Evolutionary conservation across 2,888 invertebrate genomes (phyloP).

Genomic region (Pilophorus perplexus): DNA sequence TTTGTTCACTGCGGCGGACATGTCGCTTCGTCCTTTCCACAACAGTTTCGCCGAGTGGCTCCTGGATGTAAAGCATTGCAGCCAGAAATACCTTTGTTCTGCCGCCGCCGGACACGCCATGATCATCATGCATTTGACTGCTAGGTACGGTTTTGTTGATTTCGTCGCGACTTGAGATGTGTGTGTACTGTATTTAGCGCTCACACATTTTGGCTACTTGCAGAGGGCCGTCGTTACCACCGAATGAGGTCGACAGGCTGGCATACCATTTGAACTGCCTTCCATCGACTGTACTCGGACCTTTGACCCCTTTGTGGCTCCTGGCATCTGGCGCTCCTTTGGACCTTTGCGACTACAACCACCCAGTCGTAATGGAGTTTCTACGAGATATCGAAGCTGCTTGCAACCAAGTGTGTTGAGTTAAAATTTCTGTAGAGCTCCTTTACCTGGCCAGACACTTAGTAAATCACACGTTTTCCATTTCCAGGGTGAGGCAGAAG

Average conservation of each 20-base stretch:
- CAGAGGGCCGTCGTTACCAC: slow-evolving; percentile 50
- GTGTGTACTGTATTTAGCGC: not conserved
- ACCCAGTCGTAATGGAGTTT: slow-evolving; percentile 43
- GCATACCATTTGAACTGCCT: slow-evolving; percentile 54
- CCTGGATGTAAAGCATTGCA: slow-evolving; percentile 95
- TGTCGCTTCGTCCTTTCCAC: slow-evolving; percentile 75
- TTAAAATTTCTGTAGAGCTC: too few relatives aligned
- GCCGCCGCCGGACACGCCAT: slow-evolving; percentile 85
- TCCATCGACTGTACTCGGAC: slow-evolving; percentile 47
- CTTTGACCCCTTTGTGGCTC: slow-evolving; percentile 59
- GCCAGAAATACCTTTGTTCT: slow-evolving; percentile 86
- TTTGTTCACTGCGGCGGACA: slow-evolving; percentile 56
- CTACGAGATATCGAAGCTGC: slow-evolving; percentile 45
- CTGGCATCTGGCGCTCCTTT: slow-evolving; percentile 61
- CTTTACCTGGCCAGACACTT: not conserved
- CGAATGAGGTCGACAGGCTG: slow-evolving; percentile 55
- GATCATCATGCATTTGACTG: slow-evolving; percentile 71
- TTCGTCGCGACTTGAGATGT: not conserved
- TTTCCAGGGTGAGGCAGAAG: slow-evolving; percentile 45
- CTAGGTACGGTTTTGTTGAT: slow-evolving; percentile 52
- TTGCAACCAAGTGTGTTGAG: slow-evolving; percentile 44
- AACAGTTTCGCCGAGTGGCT: slow-evolving; percentile 95
- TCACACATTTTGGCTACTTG: not conserved
- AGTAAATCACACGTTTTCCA: not conserved
- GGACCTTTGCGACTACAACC: slow-evolving; percentile 45